Evolutionary conservation across 2,888 invertebrate genomes (phyloP).

Genomic region (Polymixis lichenea): DNA sequence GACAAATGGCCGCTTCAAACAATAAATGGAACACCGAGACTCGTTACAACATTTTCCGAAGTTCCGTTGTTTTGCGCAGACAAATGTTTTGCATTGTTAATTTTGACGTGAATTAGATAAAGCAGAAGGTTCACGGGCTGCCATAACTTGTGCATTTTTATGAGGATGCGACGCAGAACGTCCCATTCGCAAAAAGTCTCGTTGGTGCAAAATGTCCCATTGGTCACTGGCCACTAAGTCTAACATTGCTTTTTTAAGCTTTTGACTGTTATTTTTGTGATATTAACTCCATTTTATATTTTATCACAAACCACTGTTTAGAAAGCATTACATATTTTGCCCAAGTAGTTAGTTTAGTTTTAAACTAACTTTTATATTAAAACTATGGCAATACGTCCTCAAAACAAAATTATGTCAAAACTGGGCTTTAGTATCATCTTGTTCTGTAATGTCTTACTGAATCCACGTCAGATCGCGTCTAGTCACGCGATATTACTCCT

Average conservation of each 20-base stretch:
- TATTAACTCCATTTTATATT: background rate
- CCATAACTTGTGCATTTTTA: background rate
- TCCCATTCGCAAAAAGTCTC: too few species aligned
- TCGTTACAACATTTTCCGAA: conserved; percentile 47
- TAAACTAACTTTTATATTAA: background rate
- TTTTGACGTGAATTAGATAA: conserved; percentile 10
- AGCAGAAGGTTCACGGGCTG: conserved; percentile 13
- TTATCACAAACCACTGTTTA: background rate
- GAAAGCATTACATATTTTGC: background rate
- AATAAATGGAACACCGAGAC: conserved; percentile 52
- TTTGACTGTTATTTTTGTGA: background rate
- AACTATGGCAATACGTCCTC: too few species aligned
- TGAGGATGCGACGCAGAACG: too few species aligned
- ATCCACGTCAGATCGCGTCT: conserved; percentile 11
- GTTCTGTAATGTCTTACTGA: background rate
- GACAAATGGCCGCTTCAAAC: conserved; percentile 59
- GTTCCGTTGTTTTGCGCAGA: conserved; percentile 33
- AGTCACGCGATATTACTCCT: conserved; percentile 30
- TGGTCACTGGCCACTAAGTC: background rate
- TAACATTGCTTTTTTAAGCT: background rate
- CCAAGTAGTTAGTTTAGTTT: background rate
- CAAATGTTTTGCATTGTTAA: conserved; percentile 55
- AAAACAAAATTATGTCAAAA: background rate
- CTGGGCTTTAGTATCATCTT: background rate
- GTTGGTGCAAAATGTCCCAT: too few species aligned